These are phyloP conservation scores for Ctenodactylus gundi DNA, from an alignment of 2,113 vertebrate genomes.

Conservation along the genomic window DNA sequence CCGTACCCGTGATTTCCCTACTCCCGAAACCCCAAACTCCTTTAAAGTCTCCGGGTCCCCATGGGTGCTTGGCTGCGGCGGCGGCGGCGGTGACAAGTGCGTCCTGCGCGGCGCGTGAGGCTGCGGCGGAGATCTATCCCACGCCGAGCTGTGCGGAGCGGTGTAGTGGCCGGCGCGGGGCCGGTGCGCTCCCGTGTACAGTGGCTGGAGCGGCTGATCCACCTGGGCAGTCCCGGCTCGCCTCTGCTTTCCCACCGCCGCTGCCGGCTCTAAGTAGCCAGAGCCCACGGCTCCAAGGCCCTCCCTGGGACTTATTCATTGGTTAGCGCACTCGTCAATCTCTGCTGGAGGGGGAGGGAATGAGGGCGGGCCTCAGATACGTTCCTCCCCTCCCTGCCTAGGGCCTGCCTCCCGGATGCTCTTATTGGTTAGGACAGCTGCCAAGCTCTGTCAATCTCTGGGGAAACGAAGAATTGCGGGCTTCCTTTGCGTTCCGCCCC, in stretches of 20 bases:
- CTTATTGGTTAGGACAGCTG: too few species aligned
- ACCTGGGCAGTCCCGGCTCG: conserved; percentile 34
- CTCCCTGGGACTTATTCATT: conserved; percentile 79
- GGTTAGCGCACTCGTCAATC: conserved; percentile 55
- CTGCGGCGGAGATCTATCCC: conserved; percentile 25
- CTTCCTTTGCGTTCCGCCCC: too few species aligned
- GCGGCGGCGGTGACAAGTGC: conserved; percentile 7
- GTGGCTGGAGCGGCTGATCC: neutral
- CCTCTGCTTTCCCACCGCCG: neutral
- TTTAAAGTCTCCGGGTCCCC: conserved; percentile 86
- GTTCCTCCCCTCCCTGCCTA: neutral
- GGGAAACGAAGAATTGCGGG: too few species aligned
- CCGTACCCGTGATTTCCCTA: conserved; percentile 83
- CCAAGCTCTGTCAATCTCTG: too few species aligned
- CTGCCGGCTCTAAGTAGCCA: conserved; percentile 77
- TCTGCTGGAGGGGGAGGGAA: neutral
- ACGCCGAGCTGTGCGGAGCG: neutral
- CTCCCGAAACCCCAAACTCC: conserved; percentile 82
- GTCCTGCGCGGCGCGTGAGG: conserved; percentile 7
- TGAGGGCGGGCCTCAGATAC: neutral
- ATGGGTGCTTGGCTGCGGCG: conserved; percentile 83
- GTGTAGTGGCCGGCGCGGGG: neutral
- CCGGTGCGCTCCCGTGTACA: neutral
- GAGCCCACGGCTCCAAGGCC: conserved; percentile 55
- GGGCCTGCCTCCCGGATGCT: too few species aligned